Evolutionary conservation across 2,113 vertebrate genomes (phyloP).

Genomic region (Leptosomus discolor): DNA sequence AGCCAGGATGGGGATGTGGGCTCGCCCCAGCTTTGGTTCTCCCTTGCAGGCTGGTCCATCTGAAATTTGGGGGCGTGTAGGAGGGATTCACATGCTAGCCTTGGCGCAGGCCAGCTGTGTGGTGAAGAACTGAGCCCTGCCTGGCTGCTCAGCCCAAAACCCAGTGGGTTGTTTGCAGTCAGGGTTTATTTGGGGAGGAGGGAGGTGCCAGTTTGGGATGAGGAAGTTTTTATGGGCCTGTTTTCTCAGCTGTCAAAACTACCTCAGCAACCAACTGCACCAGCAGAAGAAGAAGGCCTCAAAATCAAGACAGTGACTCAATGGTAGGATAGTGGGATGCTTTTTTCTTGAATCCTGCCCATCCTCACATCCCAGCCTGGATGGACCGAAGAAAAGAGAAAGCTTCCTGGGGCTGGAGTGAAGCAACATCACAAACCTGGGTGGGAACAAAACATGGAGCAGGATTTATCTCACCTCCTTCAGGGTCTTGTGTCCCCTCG

Average conservation of each 20-base stretch:
- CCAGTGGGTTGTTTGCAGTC: accelerated
- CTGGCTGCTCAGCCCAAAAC: background rate
- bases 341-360: background rate
- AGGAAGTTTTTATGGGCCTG: background rate
- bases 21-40: accelerated
- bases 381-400: background rate
- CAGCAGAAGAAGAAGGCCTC: background rate
- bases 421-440: accelerated
- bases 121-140: background rate
- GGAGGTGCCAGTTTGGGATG: background rate
- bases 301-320: accelerated
- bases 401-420: accelerated
- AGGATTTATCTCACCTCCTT: background rate
- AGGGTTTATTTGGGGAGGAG: background rate
- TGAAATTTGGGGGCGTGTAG: background rate
- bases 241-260: background rate
- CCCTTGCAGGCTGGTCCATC: accelerated
- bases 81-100: background rate
- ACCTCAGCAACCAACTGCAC: background rate
- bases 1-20: accelerated
- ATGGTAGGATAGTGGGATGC: background rate
- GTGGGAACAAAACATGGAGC: background rate
- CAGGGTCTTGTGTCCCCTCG: background rate
- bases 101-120: background rate
- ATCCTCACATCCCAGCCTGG: background rate